phyloP scores from a whole-genome alignment of 2,797 vertebrate genomes.

The Hypotaenidia okinawae region DNA sequence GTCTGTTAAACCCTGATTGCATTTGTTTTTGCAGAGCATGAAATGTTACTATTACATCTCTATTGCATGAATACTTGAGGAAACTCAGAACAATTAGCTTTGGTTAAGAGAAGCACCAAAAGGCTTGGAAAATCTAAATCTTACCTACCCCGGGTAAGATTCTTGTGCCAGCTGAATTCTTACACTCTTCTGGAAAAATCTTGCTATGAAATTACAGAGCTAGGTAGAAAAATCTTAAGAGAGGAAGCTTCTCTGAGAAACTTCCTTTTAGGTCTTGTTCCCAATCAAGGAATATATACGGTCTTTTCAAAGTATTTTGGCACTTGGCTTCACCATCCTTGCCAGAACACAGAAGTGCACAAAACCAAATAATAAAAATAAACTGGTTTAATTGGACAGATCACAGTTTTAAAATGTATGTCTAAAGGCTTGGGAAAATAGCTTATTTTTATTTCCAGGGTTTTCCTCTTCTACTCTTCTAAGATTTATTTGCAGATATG shows the following conservation, averaged over 20 bases:
- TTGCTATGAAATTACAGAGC: background rate
- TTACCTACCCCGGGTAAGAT: background rate
- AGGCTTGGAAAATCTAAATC: background rate
- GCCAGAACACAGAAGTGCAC: background rate
- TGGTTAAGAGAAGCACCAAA: background rate
- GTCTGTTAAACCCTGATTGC: background rate
- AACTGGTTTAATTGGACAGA: conserved; percentile 5
- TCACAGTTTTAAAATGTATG: background rate
- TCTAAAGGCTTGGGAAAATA: background rate
- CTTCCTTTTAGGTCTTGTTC: background rate
- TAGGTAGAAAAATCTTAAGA: background rate
- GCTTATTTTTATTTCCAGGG: background rate
- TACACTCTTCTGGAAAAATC: background rate
- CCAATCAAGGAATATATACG: background rate
- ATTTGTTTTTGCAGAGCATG: background rate
- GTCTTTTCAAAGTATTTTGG: conserved; percentile 9
- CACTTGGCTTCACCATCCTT: background rate
- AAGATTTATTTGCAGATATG: background rate
- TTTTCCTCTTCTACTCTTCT: background rate
- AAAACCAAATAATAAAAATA: background rate
- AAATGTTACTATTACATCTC: background rate
- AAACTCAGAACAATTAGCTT: background rate
- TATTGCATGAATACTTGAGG: background rate
- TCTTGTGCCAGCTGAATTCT: background rate
- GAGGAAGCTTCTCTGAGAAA: background rate